Evolutionary conservation across 2,113 vertebrate species (phyloP).

Genomic region (Ammospiza nelsoni): DNA sequence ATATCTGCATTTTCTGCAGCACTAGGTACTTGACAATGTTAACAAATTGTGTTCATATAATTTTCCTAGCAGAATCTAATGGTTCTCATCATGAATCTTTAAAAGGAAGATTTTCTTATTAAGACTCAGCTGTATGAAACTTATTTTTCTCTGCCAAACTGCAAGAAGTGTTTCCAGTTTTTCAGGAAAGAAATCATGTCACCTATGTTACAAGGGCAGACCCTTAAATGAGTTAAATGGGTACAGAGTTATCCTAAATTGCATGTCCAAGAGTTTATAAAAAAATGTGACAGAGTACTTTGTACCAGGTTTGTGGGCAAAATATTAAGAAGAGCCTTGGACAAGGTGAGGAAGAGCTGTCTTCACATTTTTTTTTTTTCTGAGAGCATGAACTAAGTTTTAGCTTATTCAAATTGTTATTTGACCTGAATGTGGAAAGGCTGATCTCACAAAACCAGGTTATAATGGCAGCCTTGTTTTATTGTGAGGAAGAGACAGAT

Average conservation of each 20-base stretch:
- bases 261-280: not conserved
- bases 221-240: not conserved
- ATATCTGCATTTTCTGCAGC: not conserved
- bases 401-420: not conserved
- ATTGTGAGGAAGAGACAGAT: not conserved
- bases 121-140: slow-evolving; percentile 2
- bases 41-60: not conserved
- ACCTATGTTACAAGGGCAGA: not conserved
- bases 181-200: not conserved
- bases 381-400: not conserved
- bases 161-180: not conserved
- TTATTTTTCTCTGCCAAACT: slow-evolving; percentile 42
- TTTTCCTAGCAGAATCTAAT: slow-evolving; percentile 4
- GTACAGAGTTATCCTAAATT: not conserved
- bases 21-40: not conserved
- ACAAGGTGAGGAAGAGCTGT: not conserved
- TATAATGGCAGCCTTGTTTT: not conserved
- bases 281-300: not conserved
- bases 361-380: not conserved
- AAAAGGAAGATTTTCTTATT: slow-evolving; percentile 34
- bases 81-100: slow-evolving; percentile 1
- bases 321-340: not conserved
- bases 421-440: not conserved
- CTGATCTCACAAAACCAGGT: not conserved
- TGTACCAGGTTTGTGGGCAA: not conserved